These are phyloP conservation scores for Ernsta delagoae DNA, from an alignment of 2,888 invertebrate species.

Conservation along the genomic window DNA sequence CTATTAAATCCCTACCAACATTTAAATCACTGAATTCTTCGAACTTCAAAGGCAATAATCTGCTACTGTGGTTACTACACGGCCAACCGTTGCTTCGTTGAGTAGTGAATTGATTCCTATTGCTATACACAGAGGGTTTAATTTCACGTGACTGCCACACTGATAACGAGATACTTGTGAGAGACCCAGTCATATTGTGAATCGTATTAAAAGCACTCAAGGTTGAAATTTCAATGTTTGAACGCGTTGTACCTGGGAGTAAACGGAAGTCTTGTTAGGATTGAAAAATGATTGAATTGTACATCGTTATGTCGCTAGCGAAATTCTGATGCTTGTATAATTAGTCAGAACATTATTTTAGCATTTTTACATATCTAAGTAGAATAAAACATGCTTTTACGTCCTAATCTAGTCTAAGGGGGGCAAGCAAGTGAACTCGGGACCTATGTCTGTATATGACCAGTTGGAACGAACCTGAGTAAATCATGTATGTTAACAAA, in stretches of 20 bases:
- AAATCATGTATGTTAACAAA: too few species aligned
- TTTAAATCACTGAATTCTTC: slow-evolving; percentile 7
- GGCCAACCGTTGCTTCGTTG: slow-evolving; percentile 24
- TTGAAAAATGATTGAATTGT: neutral
- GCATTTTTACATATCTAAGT: neutral
- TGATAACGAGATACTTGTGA: slow-evolving; percentile 16
- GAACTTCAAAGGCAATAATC: slow-evolving; percentile 20
- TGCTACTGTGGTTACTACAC: slow-evolving; percentile 13
- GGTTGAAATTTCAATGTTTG: slow-evolving; percentile 41
- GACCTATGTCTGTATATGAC: neutral
- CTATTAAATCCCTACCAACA: neutral
- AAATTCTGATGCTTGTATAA: too few species aligned
- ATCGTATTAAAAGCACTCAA: slow-evolving; percentile 39
- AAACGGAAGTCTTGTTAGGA: slow-evolving; percentile 1
- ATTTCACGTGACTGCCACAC: slow-evolving; percentile 1
- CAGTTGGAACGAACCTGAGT: neutral
- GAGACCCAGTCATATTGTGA: slow-evolving; percentile 19
- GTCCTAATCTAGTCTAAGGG: neutral
- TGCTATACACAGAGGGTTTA: slow-evolving; percentile 8
- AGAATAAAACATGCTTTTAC: neutral
- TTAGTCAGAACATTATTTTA: neutral
- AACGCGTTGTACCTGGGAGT: slow-evolving; percentile 51
- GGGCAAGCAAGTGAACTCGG: neutral
- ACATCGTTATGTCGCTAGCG: too few species aligned
- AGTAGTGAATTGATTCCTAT: slow-evolving; percentile 16